Evolutionary conservation across 2,113 vertebrate genomes (phyloP).

Genomic region (Paramormyrops kingsleyae): DNA sequence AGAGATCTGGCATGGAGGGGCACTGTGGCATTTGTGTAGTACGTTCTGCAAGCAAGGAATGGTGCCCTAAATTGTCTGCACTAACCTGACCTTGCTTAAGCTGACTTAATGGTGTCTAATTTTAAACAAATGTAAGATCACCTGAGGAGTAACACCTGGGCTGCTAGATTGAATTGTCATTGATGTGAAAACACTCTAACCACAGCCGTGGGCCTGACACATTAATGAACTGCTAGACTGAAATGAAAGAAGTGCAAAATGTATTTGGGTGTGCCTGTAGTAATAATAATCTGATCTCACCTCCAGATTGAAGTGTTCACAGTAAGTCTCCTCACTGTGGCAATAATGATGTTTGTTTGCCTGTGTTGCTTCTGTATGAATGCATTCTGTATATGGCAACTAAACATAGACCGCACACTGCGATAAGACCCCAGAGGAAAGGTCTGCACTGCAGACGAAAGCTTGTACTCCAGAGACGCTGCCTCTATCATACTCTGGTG

Average conservation of each 20-base stretch:
- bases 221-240: background rate
- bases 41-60: background rate
- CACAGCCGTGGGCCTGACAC: background rate
- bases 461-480: background rate
- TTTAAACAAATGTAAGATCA: background rate
- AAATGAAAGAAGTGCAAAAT: background rate
- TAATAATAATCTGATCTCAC: background rate
- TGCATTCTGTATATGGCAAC: background rate
- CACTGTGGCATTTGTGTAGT: background rate
- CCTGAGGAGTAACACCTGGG: conserved; percentile 12
- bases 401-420: background rate
- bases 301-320: background rate
- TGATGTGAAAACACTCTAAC: background rate
- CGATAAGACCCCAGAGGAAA: background rate
- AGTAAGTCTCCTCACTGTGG: background rate
- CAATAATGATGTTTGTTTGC: background rate
- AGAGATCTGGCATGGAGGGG: background rate
- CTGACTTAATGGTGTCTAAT: background rate
- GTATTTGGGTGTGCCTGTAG: background rate
- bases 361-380: background rate
- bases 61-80: background rate
- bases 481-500: background rate
- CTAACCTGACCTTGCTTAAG: background rate
- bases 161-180: background rate
- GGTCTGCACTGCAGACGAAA: background rate